Evolutionary conservation across 23 tunicate genomes (phyloP), one percentile per base, ranked within the genome.

Genomic region (Ascidia mentula): DNA sequence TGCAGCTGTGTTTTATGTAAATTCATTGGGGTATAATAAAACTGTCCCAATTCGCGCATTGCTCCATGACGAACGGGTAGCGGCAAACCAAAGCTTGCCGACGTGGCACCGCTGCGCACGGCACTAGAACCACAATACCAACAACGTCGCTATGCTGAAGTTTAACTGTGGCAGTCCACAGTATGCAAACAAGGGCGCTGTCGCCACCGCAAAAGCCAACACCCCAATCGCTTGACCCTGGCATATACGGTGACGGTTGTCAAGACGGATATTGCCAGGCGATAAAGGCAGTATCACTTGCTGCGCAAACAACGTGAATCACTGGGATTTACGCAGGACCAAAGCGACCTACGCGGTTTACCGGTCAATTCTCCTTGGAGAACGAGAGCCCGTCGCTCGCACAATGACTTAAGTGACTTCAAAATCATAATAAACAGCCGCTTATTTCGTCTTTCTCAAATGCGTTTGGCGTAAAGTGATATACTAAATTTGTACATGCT

Each of bases 151-250:
- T n/a, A n/a, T n/a, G n/a, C 22, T 53, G 28, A 53, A 53, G 24
- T 26, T 53, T 53, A 53, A 53, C 65, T 53, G 65, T 53, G 1
- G 28, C 65, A 26, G 22, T 53, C 24, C 28, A n/a, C n/a, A 28
- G 65, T 20, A 53, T 53, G 65, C 65, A 53, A 53, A 53, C 65
- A 53, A 53, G 65, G n/a, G 28, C 65, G 24, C 65, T 20, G 12
- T 53, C 65, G 65, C 65, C 65, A 28, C 24, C 24, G 65, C 65
- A 28, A 53, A 53, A 53, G 65, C 65, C 65, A 53, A 53, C 65
- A 53, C 7, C 65, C n/a, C 65, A 53, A 53, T 53, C 24, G 24
- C 65, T 53, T 53, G 65, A 53, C 65, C n/a, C 65, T 53, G 28
- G 7, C 65, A 53, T 53, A 53, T 26, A 20, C 22, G 65, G n/a